Percentiles rank a stretch among this genome's conserved stretches.
Evolutionary conservation across 2,888 invertebrate genomes (phyloP).

Genomic region (Julus scanicus): DNA sequence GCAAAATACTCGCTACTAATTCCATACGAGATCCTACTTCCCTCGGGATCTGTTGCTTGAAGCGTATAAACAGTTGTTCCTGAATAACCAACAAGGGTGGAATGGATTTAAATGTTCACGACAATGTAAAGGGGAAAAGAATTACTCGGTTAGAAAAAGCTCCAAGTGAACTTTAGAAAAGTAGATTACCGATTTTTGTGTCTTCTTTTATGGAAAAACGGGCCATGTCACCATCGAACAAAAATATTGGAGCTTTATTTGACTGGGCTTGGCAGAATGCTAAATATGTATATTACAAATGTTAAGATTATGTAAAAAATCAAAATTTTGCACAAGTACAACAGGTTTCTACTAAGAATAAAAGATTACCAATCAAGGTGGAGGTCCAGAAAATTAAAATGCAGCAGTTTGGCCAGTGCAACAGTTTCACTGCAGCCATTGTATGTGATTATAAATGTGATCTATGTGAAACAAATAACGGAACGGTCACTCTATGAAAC

Average conservation of each 20-base stretch:
- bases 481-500: too few species aligned
- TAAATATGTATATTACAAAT: not conserved
- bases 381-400: not conserved
- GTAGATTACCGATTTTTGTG: conserved; percentile 77
- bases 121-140: too few species aligned
- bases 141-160: too few species aligned
- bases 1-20: conserved; percentile 85
- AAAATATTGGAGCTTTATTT: conserved; percentile 70
- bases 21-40: conserved; percentile 77
- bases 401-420: not conserved
- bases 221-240: conserved; percentile 82
- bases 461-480: too few species aligned
- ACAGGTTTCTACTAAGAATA: not conserved
- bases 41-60: conserved; percentile 75
- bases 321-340: not conserved
- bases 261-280: conserved; percentile 47
- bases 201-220: conserved; percentile 79
- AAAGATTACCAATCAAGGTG: not conserved
- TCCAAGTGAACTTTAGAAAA: not conserved
- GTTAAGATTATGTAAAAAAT: too few species aligned
- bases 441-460: not conserved
- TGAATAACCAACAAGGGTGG: conserved; percentile 61
- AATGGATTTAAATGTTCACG: too few species aligned
- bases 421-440: conserved; percentile 2
- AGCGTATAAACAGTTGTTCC: conserved; percentile 67